These are phyloP conservation scores for Caenorhabditis remanei DNA, from an alignment of 1,140 invertebrate species.

Conservation along the genomic window DNA sequence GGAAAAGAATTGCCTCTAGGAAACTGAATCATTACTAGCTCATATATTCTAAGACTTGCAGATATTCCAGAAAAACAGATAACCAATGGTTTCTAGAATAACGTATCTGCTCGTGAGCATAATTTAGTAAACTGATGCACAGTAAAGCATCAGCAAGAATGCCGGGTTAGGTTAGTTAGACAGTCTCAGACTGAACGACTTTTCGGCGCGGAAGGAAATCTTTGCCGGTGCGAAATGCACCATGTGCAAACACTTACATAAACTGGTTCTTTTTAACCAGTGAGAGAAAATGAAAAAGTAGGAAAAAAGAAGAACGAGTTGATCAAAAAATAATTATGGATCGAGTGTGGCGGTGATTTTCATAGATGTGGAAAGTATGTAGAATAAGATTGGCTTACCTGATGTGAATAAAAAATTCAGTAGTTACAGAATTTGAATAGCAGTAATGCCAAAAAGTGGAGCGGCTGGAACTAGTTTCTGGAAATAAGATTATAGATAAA, in stretches of 20 bases:
- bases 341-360: neutral
- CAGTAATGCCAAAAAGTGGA: no score
- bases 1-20: no score
- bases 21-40: no score
- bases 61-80: no score
- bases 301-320: slow-evolving; percentile 23
- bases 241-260: slow-evolving; percentile 45
- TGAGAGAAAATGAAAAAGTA: neutral
- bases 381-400: neutral
- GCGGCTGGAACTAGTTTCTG: no score
- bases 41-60: no score
- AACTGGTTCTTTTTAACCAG: slow-evolving; percentile 44
- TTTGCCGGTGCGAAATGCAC: slow-evolving; percentile 46
- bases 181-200: slow-evolving; percentile 45
- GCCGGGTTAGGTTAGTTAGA: neutral
- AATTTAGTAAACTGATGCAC: neutral
- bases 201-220: slow-evolving; percentile 50
- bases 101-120: no score
- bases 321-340: slow-evolving; percentile 19
- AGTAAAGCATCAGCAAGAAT: neutral
- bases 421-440: no score
- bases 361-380: neutral
- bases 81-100: no score
- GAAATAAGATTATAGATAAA: no score
- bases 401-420: neutral